Evolutionary conservation across 2,113 vertebrate species (phyloP).

Genomic region (Campylorhamphus procurvoides): DNA sequence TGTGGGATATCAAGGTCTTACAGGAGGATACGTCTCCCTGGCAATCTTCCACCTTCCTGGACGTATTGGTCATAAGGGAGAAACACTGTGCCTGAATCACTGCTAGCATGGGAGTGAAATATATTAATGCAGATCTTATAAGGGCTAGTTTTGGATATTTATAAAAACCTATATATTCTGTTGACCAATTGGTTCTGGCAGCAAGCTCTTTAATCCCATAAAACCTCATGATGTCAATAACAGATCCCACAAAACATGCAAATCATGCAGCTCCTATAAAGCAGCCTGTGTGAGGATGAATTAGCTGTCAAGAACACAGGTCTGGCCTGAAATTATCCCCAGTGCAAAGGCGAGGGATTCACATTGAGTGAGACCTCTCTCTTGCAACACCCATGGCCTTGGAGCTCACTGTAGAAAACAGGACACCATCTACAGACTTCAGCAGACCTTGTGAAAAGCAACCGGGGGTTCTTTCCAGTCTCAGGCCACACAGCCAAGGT

Average conservation of each 20-base stretch:
- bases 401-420: neutral
- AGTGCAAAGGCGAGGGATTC: neutral
- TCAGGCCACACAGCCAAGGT: neutral
- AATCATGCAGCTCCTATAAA: neutral
- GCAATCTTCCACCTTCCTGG: neutral
- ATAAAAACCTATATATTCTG: neutral
- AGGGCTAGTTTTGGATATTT: neutral
- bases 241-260: neutral
- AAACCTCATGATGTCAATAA: neutral
- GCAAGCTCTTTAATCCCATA: slow-evolving; percentile 9
- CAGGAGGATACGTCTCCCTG: neutral
- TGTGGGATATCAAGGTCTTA: neutral
- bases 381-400: neutral
- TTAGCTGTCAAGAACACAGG: neutral
- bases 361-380: neutral
- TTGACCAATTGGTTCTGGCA: neutral
- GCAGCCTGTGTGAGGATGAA: neutral
- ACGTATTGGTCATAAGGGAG: neutral
- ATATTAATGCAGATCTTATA: neutral
- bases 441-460: neutral
- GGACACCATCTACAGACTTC: neutral
- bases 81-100: neutral
- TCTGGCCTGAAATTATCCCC: neutral
- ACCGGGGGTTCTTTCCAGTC: neutral
- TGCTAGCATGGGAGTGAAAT: neutral